Evolutionary conservation across 2,797 vertebrate species (phyloP), one percentile per base, ranked within the genome.

Genomic region (Chelon auratus): DNA sequence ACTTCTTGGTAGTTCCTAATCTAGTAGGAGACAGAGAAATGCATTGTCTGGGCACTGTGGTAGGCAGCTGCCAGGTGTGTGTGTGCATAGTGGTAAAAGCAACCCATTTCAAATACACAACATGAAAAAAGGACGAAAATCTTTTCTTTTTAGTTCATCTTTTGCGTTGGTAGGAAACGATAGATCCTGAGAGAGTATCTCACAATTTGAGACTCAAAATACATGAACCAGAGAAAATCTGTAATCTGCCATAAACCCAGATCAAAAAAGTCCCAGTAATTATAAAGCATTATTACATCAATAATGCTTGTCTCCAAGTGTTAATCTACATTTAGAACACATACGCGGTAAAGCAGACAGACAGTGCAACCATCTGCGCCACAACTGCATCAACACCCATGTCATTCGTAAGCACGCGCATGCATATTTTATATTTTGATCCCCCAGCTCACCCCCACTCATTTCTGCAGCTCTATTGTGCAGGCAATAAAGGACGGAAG

Each of bases 401-500:
- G 13, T 7, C 10, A 12, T 13, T 30, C 20, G 6, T 33, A 56
- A 11, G 53, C 22, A 53, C 0, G 6, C 26, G 20, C 51, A 33
- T 39, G 13, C 20, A 64, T 66, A 43, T 68, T 78, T 56, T 15
- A 68, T 57, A 22, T 62, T 50, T 24, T 10, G n/a, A 68, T 73
- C 55, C 68, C 68, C 24, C 40, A 30, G 33, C 55, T 77, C 14
- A 71, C 39, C 62, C 56, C 42, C 30, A 30, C 17, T 58, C 52
- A 36, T 43, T 40, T 59, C 37, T 50, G 42, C 42, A 52, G 51
- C 69, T 69, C 39, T 12, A 9, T 60, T 70, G 22, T 36, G 48
- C 75, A 82, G 37, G 91, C 82, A 91, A 91, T 89, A 82, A 81
- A 87, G 74, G 75, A 74, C 71, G 78, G 83, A 84, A 86, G 71